These are phyloP conservation scores for Vipera latastei DNA, from an alignment of 2,797 vertebrate genomes.

Conservation along the genomic window DNA sequence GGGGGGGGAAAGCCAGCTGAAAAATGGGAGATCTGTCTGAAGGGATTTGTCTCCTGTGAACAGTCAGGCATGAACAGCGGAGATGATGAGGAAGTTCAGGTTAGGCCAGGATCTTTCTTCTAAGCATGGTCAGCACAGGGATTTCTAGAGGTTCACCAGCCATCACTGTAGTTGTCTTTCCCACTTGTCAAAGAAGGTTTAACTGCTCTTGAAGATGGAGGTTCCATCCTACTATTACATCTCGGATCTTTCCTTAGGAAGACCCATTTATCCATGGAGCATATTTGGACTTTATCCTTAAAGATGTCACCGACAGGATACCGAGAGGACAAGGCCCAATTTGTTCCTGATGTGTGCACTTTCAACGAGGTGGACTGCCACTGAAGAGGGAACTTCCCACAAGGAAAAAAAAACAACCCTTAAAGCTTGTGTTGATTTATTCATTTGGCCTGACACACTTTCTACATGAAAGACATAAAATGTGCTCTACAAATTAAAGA, in stretches of 20 bases:
- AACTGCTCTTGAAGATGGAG: not conserved
- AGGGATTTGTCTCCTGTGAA: not conserved
- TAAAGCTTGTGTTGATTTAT: not conserved
- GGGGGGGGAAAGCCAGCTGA: not conserved
- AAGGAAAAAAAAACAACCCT: no score
- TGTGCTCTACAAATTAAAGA: no score
- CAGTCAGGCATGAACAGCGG: not conserved
- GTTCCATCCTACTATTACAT: not conserved
- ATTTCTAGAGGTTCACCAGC: not conserved
- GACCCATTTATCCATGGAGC: not conserved
- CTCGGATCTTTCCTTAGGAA: not conserved
- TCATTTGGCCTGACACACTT: not conserved
- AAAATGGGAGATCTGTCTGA: not conserved
- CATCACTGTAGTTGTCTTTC: not conserved
- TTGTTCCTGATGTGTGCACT: not conserved
- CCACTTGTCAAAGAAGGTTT: not conserved
- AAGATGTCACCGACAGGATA: no score
- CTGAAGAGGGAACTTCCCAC: not conserved
- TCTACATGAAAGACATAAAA: not conserved
- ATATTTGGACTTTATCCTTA: not conserved
- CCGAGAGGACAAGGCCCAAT: no score
- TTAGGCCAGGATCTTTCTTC: not conserved
- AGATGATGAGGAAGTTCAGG: not conserved
- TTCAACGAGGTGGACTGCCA: not conserved
- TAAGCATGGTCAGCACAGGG: not conserved